Evolutionary conservation across 2,113 vertebrate species (phyloP).

Genomic region (Cebidichthys violaceus): DNA sequence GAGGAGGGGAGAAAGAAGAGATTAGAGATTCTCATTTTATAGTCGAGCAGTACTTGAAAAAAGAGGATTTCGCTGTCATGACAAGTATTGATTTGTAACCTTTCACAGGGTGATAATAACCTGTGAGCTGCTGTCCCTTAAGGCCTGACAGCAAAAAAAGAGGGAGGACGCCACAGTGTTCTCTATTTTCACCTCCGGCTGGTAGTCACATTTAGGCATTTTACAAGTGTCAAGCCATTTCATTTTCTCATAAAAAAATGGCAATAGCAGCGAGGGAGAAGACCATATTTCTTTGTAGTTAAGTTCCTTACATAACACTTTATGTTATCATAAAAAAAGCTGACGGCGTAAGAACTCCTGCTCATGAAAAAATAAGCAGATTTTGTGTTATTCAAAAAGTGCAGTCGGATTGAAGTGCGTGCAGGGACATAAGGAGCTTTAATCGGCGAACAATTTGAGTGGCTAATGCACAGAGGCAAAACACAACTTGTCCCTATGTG

Average conservation of each 20-base stretch:
- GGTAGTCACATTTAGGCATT: constrained; percentile 43
- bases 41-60: constrained; percentile 50
- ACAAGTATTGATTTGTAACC: constrained; percentile 75
- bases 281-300: constrained; percentile 40
- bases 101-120: constrained; percentile 62
- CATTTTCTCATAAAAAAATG: constrained; percentile 49
- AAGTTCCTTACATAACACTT: constrained; percentile 46
- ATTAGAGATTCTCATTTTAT: constrained; percentile 70
- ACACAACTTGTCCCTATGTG: constrained; percentile 40
- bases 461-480: constrained; percentile 39
- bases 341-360: constrained; percentile 30
- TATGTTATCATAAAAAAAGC: constrained; percentile 49
- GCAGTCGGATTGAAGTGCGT: constrained; percentile 50
- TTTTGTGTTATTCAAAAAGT: constrained; percentile 60
- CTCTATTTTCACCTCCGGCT: constrained; percentile 43
- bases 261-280: constrained; percentile 10
- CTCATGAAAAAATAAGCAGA: constrained; percentile 56
- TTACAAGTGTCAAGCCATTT: constrained; percentile 51
- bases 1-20: constrained; percentile 46
- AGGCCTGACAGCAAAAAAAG: constrained; percentile 21
- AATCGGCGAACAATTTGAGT: constrained; percentile 48
- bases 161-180: constrained; percentile 4
- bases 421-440: constrained; percentile 57
- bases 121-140: constrained; percentile 53
- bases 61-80: constrained; percentile 53